A percentile compares a stretch with the other conserved stretches of the same genome.
phyloP scores from a whole-genome alignment of 2,888 invertebrate species.

The Neoitamus cyanurus region DNA sequence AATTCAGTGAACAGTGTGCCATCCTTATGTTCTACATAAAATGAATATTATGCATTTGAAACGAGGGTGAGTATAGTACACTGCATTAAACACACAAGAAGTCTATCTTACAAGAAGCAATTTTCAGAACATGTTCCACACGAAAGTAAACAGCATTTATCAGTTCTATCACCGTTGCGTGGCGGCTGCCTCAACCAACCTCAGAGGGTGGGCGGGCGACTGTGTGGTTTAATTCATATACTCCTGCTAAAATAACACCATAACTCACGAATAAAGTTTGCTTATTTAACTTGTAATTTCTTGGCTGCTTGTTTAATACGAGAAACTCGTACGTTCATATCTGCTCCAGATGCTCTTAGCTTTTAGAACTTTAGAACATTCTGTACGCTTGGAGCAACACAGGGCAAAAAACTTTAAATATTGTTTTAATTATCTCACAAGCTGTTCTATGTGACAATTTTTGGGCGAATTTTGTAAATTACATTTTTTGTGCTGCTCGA shows the following conservation, averaged over 20 bases:
- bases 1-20: not conserved
- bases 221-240: not conserved
- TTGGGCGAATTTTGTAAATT: not conserved
- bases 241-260: not conserved
- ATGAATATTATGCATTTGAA: not conserved
- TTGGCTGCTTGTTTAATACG: not conserved
- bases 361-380: not conserved
- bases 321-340: constrained; percentile 5
- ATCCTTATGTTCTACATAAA: not conserved
- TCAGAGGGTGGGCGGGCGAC: not conserved
- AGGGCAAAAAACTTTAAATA: not conserved
- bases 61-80: not conserved
- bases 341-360: not conserved
- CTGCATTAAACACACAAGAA: not conserved
- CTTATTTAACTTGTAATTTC: not conserved
- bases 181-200: not conserved
- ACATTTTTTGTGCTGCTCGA: not conserved
- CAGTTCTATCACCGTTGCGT: not conserved
- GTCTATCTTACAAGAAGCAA: not conserved
- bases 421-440: not conserved
- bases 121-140: not conserved
- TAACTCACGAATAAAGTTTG: constrained; percentile 1
- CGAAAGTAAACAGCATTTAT: not conserved
- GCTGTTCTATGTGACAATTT: not conserved
- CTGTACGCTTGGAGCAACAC: not conserved